These are phyloP conservation scores for Agrochola lychnidis DNA, from an alignment of 2,888 invertebrate genomes.

Conservation along the genomic window DNA sequence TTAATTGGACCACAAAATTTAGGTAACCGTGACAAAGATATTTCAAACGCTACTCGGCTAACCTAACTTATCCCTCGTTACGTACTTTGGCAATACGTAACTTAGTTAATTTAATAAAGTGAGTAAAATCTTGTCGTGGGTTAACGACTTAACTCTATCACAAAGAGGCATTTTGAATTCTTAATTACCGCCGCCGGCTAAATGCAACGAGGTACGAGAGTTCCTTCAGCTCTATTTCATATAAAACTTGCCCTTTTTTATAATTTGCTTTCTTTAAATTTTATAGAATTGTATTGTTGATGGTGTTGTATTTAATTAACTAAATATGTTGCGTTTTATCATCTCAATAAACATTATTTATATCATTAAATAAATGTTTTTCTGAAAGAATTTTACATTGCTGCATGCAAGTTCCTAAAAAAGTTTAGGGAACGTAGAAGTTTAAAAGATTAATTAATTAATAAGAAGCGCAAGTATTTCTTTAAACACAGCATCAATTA, in stretches of 20 bases:
- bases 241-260: constrained; percentile 60
- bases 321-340: not conserved
- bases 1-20: constrained; percentile 45
- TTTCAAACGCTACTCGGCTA: constrained; percentile 46
- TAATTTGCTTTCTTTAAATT: constrained; percentile 73
- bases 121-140: constrained; percentile 78
- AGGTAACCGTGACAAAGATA: constrained; percentile 49
- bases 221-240: constrained; percentile 72
- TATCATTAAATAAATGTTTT: not conserved
- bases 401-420: not conserved
- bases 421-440: not conserved
- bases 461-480: not conserved
- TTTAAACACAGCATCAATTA: not conserved
- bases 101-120: constrained; percentile 75
- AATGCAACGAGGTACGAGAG: constrained; percentile 80
- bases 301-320: constrained; percentile 12
- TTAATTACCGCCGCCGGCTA: constrained; percentile 87
- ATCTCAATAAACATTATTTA: not conserved
- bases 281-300: constrained; percentile 45
- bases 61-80: constrained; percentile 67
- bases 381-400: not conserved
- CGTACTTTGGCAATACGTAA: constrained; percentile 69
- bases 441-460: not conserved
- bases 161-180: constrained; percentile 85
- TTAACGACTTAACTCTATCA: constrained; percentile 81